These are phyloP conservation scores for Tolmerus cingulatus DNA, from an alignment of 2,888 invertebrate species.

Conservation along the genomic window DNA sequence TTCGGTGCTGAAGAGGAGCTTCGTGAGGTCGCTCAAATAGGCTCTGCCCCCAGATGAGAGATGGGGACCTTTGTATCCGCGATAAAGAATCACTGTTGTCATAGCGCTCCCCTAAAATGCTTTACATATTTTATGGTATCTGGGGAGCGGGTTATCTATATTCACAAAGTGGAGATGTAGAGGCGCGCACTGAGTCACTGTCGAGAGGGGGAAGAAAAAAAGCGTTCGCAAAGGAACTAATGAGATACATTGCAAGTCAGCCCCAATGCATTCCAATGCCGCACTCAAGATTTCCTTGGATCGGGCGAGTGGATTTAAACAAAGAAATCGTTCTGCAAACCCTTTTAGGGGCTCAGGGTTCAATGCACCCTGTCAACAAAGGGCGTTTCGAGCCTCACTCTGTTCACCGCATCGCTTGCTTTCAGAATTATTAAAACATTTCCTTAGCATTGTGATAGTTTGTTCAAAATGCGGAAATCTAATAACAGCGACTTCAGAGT, in stretches of 20 bases:
- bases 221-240: background rate
- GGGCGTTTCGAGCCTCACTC: background rate
- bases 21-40: conserved; percentile 3
- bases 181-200: background rate
- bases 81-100: conserved; percentile 16
- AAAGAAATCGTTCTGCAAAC: background rate
- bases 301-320: background rate
- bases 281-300: background rate
- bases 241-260: conserved; percentile 9
- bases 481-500: background rate
- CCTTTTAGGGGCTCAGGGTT: background rate
- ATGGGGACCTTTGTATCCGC: background rate
- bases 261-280: background rate
- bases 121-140: conserved; percentile 20
- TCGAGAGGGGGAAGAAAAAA: background rate
- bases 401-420: background rate
- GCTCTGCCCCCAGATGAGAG: background rate
- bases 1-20: background rate
- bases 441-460: background rate
- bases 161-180: background rate
- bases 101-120: conserved; percentile 17
- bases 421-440: background rate
- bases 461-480: background rate
- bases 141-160: background rate
- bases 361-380: background rate